Evolutionary conservation across 2,113 vertebrate species (phyloP).

Genomic region (Xiphorhynchus elegans): DNA sequence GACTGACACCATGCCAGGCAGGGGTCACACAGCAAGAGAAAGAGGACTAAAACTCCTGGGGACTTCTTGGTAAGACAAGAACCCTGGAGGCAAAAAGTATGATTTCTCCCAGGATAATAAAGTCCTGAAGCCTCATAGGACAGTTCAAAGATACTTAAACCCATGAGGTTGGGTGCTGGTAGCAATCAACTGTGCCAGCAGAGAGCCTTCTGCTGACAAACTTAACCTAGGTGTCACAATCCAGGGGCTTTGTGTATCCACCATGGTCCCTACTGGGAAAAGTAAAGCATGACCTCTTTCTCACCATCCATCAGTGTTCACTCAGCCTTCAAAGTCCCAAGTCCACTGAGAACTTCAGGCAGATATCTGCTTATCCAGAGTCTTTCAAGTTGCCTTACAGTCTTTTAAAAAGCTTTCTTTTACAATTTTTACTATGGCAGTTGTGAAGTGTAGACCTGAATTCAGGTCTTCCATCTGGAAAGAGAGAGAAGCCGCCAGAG

Average conservation of each 20-base stretch:
- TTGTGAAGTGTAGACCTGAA: not conserved
- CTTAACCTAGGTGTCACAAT: fast-evolving
- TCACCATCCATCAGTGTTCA: not conserved
- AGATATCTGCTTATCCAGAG: not conserved
- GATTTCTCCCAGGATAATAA: not conserved
- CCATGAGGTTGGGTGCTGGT: not conserved
- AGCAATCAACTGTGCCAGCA: not conserved
- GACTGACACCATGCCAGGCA: not conserved
- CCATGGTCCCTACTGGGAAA: not conserved
- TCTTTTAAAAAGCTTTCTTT: not conserved
- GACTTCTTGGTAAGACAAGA: not conserved
- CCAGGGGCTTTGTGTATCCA: not conserved
- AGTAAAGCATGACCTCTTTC: not conserved
- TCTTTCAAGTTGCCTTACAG: not conserved
- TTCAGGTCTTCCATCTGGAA: not conserved
- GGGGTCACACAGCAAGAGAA: not conserved
- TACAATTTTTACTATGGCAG: not conserved
- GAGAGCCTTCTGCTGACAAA: not conserved
- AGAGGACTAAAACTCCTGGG: not conserved
- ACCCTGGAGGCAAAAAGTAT: not conserved
- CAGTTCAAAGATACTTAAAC: not conserved
- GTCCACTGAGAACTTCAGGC: not conserved
- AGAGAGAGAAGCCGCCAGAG: not conserved
- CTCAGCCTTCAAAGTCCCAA: not conserved
- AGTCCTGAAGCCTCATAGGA: not conserved